A percentile compares a stretch with the other conserved stretches of the same genome.
These are phyloP conservation scores for Poeciliopsis turneri DNA, from an alignment of 2,797 vertebrate species.

Conservation along the genomic window DNA sequence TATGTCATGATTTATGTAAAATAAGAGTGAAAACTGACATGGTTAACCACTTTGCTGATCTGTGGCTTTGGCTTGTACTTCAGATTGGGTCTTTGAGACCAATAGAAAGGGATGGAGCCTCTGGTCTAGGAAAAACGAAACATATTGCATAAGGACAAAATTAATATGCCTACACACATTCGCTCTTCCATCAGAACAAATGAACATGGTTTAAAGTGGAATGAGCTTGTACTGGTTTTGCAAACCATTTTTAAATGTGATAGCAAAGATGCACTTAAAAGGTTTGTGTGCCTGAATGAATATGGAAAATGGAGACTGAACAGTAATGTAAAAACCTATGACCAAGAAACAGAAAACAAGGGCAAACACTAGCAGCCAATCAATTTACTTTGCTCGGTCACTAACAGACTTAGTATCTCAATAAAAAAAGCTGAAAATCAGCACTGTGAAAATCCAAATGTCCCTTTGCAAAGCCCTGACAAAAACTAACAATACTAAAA, in stretches of 20 bases:
- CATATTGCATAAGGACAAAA: neutral
- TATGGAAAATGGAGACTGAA: neutral
- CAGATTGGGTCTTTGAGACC: constrained; percentile 97
- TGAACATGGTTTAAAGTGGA: neutral
- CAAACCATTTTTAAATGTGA: neutral
- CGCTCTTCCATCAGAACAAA: neutral
- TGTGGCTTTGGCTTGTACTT: constrained; percentile 96
- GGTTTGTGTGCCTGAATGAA: neutral
- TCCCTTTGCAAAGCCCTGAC: neutral
- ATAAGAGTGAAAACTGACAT: constrained; percentile 78
- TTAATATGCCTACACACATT: neutral
- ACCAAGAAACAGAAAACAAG: neutral
- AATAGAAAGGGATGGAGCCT: constrained; percentile 96
- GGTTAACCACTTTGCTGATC: constrained; percentile 93
- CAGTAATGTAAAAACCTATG: neutral
- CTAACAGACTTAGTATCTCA: neutral
- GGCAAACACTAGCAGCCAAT: neutral
- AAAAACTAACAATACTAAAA: neutral
- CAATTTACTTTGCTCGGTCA: neutral
- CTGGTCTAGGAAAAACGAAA: constrained; percentile 82
- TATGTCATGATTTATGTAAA: neutral
- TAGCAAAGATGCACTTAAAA: neutral
- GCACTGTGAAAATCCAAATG: neutral
- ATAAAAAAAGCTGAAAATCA: neutral
- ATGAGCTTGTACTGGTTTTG: neutral